Base-by-base conservation (phyloP, 2,888 invertebrate genomes). In the Myathropa florea region DNA sequence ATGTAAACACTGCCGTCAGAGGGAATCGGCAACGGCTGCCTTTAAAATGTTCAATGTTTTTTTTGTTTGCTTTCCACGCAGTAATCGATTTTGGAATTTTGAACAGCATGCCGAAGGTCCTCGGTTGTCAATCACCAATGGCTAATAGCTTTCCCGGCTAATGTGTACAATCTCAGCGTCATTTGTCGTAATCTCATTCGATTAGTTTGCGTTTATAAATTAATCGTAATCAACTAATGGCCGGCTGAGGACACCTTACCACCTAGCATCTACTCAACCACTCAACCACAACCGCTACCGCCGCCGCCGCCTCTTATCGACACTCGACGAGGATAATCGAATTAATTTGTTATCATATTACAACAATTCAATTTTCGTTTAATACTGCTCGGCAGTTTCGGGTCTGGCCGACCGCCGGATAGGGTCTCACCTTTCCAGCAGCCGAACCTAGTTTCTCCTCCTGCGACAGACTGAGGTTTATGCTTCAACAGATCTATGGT, bases 1-100 rank as follows among this genome's bases (percentile, higher is more conserved):
- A 71, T 77, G 71, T 82, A 71, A 82, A 72, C 71, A 77, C 30
- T 72, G 59, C 46, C 79, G 65, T 71, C 80, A 80, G 71, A 59
- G 64, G 71, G 64, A 46, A 64, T 26, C 70, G 61, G 21, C 1
- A n/a, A 21, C 30, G 26, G 30, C 28, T 53, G 23, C 26, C 24
- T 23, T 23, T 24, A 9, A 12, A 24, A 9, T 14, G 24, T 10
- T 14, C 3, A 7, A 3, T 55, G 55, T 14, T 57, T 12, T 26
- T 57, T 23, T 14, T 39, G 39, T n/a, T 55, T n/a, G 4, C 39
- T 4, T 7, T 7, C 46, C 46, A 18, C 9, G 2, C 4, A 4
- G 24, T 57, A 57, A 57, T 57, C 57, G 57, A 57, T 23, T n/a
- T 24, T 57, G 12, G 24, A 12, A 57, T 53, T 18, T 53, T 14